Evolutionary conservation across 2,797 vertebrate genomes (phyloP).

Genomic region (Thripadectes ignobilis): DNA sequence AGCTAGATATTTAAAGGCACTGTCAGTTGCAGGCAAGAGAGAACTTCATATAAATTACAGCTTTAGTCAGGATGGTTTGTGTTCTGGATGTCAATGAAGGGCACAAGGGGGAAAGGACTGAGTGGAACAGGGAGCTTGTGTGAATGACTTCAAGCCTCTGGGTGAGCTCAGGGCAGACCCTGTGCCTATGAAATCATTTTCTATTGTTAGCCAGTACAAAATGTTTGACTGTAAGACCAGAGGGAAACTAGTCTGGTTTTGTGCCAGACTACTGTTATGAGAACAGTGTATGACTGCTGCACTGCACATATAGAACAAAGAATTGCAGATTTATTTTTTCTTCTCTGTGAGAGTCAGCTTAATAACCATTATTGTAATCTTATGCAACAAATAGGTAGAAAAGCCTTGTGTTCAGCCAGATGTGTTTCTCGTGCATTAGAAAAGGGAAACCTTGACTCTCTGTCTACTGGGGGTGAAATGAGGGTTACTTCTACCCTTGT

Average conservation of each 20-base stretch:
- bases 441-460: neutral
- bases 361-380: neutral
- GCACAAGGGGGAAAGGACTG: neutral
- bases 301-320: constrained; percentile 27
- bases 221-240: constrained; percentile 51
- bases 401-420: neutral
- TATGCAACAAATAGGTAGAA: neutral
- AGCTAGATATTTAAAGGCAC: neutral
- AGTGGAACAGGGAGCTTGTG: neutral
- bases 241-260: neutral
- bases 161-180: constrained; percentile 47
- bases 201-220: constrained; percentile 60
- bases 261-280: neutral
- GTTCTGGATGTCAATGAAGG: neutral
- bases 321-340: neutral
- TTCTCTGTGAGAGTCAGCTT: neutral
- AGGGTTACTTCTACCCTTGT: neutral
- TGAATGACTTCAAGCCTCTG: constrained; percentile 33
- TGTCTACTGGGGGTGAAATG: neutral
- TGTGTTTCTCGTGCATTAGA: neutral
- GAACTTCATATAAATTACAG: neutral
- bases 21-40: neutral
- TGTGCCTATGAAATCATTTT: constrained; percentile 63
- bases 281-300: neutral
- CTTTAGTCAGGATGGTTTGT: constrained; percentile 1